Base-by-base conservation (phyloP, 2,888 invertebrate genomes). In the Brachynemurus nebulosus region DNA sequence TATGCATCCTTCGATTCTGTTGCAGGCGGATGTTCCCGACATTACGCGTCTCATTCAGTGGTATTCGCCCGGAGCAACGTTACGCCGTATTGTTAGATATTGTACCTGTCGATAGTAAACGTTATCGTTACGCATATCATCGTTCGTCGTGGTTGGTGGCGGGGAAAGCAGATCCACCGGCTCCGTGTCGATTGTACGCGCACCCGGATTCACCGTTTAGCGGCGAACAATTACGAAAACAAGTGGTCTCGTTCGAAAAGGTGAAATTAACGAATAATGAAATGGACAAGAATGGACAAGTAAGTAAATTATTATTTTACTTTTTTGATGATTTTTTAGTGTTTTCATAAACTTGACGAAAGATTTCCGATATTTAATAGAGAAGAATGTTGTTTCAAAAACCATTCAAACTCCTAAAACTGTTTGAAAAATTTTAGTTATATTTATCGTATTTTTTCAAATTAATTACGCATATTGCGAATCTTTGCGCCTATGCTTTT, bases 251-350 rank as follows among this genome's bases (percentile, higher is more conserved):
- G 33, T 86, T 86, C 65, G 86, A 86, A 63, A 86, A 86, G 64
- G 79, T 85, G 55, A 86, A 86, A 60, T 70, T 86, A 47, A 86
- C 86, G 54, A 86, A 86, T 64, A 86, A 86, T 64, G 84, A 85
- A 64, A 76, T 84, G 73, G 81, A 81, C 61, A 80, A 79, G 57
- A 74, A 78, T 53, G 80, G 80, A 54, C 80, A 83, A 67, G 82
- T 82, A 61, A 71, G 72, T 56, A 34, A 34, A 44, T 40, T 43
- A 19, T 21, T 18, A 19, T 39, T 38, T 38, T 40, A 45, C 45
- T 38, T 8, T 27, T 53, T 30, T 30, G 9, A 33, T 9, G 19
- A 12, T 57, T 30, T 2, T 4, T 3, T 25, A n/a, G n/a, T n/a
- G n/a, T n/a, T n/a, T n/a, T n/a, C n/a, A n/a, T n/a, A n/a, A n/a